These are phyloP conservation scores for Rhineura floridana DNA, from an alignment of 2,113 vertebrate species.

Conservation along the genomic window DNA sequence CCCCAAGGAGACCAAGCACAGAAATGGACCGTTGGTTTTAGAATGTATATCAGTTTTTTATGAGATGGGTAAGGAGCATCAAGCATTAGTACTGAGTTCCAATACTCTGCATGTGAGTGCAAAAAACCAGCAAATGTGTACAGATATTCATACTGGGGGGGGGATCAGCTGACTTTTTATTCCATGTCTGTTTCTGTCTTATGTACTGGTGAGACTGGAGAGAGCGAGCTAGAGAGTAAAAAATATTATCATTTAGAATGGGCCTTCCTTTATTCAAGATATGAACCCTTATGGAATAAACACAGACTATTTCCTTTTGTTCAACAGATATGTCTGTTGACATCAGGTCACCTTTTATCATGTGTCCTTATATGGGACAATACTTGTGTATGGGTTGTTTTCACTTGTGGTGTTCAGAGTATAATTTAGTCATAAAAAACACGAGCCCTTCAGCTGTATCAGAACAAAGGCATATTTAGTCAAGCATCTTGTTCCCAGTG, in stretches of 20 bases:
- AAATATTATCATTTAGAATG: neutral
- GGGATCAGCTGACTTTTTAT: neutral
- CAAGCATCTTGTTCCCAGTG: too few species aligned
- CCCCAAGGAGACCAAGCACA: neutral
- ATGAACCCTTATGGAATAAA: neutral
- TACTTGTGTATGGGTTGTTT: neutral
- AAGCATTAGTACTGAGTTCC: constrained; percentile 7
- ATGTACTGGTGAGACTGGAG: neutral
- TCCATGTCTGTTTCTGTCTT: too few species aligned
- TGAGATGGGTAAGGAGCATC: constrained; percentile 1
- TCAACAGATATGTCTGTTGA: neutral
- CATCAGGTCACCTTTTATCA: neutral
- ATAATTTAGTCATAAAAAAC: neutral
- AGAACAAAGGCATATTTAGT: too few species aligned
- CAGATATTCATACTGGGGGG: neutral
- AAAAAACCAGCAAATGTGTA: neutral
- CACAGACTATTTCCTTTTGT: neutral
- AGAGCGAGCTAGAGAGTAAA: too few species aligned
- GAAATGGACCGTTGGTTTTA: neutral
- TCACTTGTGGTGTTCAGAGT: neutral
- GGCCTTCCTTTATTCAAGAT: neutral
- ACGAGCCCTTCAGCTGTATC: too few species aligned
- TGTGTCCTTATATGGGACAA: neutral
- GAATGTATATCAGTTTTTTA: constrained; percentile 10
- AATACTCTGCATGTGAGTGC: neutral